Base-by-base conservation (phyloP, 1,140 invertebrate species). In the Rhopalosiphum padi region DNA sequence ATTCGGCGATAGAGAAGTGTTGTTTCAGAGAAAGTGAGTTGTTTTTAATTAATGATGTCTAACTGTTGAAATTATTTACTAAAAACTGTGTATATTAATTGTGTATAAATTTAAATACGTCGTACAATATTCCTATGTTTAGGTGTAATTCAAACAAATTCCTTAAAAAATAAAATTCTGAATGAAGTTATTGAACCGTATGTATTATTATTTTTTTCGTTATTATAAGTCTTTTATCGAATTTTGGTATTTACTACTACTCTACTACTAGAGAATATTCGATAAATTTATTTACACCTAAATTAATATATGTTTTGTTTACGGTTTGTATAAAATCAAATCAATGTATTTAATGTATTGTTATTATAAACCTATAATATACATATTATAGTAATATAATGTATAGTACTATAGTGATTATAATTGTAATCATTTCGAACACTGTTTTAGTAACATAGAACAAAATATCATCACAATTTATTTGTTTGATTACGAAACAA, bases 21-120 rank as follows among this genome's bases (percentile, higher is more conserved):
- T 43, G 37, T 90, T 43, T 68, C 3, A 68, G 22, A 43, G 37
- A 90, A 90, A 68, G 89, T 90, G 37, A 90, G 89, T 68, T 43
- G 9, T 68, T 90, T 87, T 30, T 7, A 43, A 60, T 43, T 90
- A 21, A 51, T 51, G 6, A 43, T 43, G 43, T 21, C 11, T 4
- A 90, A 60, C 4, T 51, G 15, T 88, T 88, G 18, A 6, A 35
- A 35, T 53, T 88, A 2, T 53, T 88, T 53, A 35, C 60, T 77
- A 5, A 77, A 77, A 77, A 18, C 60, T n/a, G 30, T n/a, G 60
- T 4, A 4, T 68, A 30, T 68, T 30, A 68, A n/a, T 68, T 68
- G 55, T 25, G 11, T 25, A 55, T 30, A 4, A 68, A n/a, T 77
- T n/a, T 77, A 77, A 51, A 77, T 4, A 68, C 0, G 60, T 1